phyloP scores from a whole-genome alignment of 2,113 vertebrate genomes.

The Thryonomys swinderianus region DNA sequence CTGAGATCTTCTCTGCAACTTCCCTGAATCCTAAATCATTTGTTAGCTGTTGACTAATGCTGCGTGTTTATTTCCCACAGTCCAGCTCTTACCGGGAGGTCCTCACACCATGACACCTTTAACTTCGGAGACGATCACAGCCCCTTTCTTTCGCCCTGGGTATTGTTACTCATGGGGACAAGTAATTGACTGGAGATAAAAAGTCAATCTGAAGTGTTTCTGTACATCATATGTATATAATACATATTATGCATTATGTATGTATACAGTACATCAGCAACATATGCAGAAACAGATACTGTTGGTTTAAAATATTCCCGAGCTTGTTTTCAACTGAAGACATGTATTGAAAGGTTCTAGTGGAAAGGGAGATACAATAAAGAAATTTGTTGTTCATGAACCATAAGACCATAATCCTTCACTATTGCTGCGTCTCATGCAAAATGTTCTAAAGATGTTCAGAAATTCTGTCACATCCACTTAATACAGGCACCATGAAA shows the following conservation, averaged over 20 bases:
- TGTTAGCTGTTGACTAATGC: background rate
- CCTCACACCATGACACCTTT: background rate
- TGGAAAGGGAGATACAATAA: background rate
- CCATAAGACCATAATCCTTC: background rate
- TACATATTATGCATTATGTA: too few species aligned
- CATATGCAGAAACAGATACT: background rate
- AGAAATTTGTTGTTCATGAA: background rate
- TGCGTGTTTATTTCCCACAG: background rate
- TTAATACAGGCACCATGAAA: background rate
- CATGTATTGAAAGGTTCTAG: background rate
- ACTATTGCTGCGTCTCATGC: background rate
- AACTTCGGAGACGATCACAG: background rate
- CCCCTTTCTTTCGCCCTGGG: background rate
- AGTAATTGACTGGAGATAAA: background rate
- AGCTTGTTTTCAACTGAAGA: fast-evolving
- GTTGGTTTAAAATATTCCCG: background rate
- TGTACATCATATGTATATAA: too few species aligned
- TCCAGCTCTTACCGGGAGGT: background rate
- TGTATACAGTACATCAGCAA: background rate
- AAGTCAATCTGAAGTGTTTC: background rate
- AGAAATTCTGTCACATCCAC: background rate
- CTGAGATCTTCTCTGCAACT: background rate
- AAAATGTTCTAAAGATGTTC: too few species aligned
- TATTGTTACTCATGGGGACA: background rate
- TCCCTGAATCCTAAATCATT: background rate